phyloP scores from a whole-genome alignment of 2,888 invertebrate genomes.

The Xylota segnis region DNA sequence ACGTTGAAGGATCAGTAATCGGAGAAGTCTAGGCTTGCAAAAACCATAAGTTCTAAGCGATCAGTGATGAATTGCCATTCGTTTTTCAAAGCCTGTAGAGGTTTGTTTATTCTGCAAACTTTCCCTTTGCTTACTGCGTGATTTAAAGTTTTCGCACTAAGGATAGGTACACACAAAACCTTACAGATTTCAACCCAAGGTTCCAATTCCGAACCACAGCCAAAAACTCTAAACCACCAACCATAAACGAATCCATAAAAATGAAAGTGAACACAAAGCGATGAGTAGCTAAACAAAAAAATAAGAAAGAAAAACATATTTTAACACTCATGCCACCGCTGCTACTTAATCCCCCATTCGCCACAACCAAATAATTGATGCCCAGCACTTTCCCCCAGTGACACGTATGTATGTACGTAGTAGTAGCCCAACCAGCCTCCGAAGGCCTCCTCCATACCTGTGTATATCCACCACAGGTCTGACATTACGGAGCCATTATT shows the following conservation, averaged over 20 bases:
- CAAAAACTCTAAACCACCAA: conserved; percentile 22
- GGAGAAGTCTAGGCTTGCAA: too few species aligned
- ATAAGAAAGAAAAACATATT: conserved; percentile 10
- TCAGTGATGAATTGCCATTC: too few species aligned
- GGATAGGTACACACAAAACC: not conserved
- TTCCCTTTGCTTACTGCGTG: not conserved
- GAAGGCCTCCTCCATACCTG: conserved; percentile 4
- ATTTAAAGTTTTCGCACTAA: not conserved
- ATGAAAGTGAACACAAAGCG: conserved; percentile 45
- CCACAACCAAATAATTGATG: conserved; percentile 44
- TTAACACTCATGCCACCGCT: conserved; percentile 1
- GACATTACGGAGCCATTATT: conserved; percentile 31
- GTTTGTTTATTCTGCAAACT: too few species aligned
- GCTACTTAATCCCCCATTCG: conserved; percentile 39
- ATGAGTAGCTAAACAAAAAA: conserved; percentile 7
- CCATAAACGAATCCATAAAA: conserved; percentile 36
- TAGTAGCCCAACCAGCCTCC: conserved; percentile 32
- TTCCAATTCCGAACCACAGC: conserved; percentile 5
- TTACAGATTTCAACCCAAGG: not conserved
- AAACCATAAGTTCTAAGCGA: too few species aligned
- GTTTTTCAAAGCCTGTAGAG: too few species aligned
- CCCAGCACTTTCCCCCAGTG: conserved; percentile 43
- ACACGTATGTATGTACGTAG: not conserved
- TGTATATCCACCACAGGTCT: not conserved
- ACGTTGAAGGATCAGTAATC: too few species aligned